Base-by-base conservation (phyloP, 2,888 invertebrate species). In the Bembecia ichneumoniformis region DNA sequence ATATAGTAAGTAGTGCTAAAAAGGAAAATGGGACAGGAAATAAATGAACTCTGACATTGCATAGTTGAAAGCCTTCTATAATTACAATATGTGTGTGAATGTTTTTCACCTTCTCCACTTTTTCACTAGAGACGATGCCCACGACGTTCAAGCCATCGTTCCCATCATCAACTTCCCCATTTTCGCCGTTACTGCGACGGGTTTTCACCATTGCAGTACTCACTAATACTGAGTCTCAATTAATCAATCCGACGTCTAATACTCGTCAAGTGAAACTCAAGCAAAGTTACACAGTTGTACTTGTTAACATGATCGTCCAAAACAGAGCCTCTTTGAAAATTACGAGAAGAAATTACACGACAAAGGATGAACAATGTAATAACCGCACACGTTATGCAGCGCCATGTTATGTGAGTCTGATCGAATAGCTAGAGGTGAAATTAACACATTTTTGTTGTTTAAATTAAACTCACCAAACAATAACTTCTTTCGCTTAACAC, bases 181-280 rank as follows among this genome's bases (percentile, higher is more conserved):
- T 83, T 72, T 86, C 87, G 71, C 86, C 86, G 65, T 86, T 84
- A 77, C 88, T 88, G 69, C 88, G 87, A 65, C 88, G 84, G 72
- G 87, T 88, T 86, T 87, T 88, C 81, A 88, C 88, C 88, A 88
- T 88, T 71, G 77, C 77, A 71, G 72, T 68, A 67, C 68, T 70
- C 69, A 75, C 77, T 28, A 74, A 72, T 65, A 51, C 48, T 47
- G 48, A 14, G 36, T 10, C 16, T 14, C 35, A 36, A 48, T 43
- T 40, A 45, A 45, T 35, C 40, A 16, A 45, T 34, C 47, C 35
- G 35, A 72, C 56, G 70, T 64, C 62, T 63, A 64, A 64, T 71
- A 66, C 64, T 59, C 60, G 68, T 77, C 76, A 75, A 71, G 63
- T 77, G 80, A 76, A 60, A 62, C 59, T 44, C 11, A 56, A 65